Conservation (phyloP, 2,888 invertebrate species). For the Andricus curvator region DNA sequence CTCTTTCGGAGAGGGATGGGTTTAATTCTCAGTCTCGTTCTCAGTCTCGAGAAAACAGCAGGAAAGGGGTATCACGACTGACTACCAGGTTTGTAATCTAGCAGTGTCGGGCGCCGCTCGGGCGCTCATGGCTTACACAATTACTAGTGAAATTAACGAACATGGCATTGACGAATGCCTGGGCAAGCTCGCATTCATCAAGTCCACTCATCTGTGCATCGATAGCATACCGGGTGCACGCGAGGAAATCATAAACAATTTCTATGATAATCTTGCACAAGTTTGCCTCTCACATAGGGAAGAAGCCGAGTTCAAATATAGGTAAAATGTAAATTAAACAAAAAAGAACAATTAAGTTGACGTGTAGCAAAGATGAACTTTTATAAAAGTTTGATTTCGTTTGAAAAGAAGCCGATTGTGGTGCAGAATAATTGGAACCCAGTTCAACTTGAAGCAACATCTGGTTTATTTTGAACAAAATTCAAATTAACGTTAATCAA, state of each 20-base stretch:
- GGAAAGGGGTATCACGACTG: neutral
- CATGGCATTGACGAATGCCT: conserved; percentile 62
- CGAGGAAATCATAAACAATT: conserved; percentile 4
- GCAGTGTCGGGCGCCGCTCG: conserved; percentile 42
- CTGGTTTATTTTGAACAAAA: too few relatives aligned
- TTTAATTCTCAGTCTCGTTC: neutral
- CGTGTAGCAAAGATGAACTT: too few relatives aligned
- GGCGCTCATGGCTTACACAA: conserved; percentile 57
- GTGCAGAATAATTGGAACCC: too few relatives aligned
- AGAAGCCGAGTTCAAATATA: neutral
- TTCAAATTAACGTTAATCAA: too few relatives aligned
- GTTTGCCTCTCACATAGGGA: neutral
- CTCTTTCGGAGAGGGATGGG: neutral
- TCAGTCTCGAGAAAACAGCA: conserved; percentile 18
- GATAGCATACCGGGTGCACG: conserved; percentile 34
- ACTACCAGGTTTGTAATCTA: conserved; percentile 35
- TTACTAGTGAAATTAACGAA: conserved; percentile 64
- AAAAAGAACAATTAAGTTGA: too few relatives aligned
- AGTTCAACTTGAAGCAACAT: too few relatives aligned
- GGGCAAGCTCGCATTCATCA: conserved; percentile 49
- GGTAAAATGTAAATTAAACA: too few relatives aligned
- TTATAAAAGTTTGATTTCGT: too few relatives aligned
- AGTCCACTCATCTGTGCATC: conserved; percentile 49
- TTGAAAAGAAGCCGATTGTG: too few relatives aligned
- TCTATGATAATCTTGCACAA: neutral